These are phyloP conservation scores for Rhea americana DNA, from an alignment of 2,113 vertebrate species.

Conservation along the genomic window DNA sequence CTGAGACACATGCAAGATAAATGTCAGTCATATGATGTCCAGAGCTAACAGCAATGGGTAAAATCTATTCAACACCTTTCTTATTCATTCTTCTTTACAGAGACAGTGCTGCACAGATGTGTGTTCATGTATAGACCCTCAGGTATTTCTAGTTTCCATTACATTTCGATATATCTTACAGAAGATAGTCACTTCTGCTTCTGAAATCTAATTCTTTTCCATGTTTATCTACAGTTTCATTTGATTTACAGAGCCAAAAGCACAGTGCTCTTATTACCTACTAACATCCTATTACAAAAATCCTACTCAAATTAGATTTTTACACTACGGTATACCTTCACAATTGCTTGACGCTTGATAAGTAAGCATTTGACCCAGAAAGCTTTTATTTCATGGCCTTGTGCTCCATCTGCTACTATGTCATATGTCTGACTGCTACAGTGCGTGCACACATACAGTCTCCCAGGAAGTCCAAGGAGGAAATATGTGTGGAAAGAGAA, in stretches of 20 bases:
- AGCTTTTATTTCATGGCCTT: neutral
- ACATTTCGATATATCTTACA: neutral
- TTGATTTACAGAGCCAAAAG: neutral
- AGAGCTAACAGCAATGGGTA: neutral
- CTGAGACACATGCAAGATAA: neutral
- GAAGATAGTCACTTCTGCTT: neutral
- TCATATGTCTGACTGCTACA: neutral
- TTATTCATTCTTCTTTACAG: neutral
- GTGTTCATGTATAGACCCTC: neutral
- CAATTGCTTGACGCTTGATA: neutral
- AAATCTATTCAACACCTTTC: neutral
- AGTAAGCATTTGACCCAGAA: neutral
- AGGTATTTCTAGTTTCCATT: neutral
- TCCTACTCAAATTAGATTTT: neutral
- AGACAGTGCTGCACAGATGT: neutral
- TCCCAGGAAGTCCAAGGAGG: neutral
- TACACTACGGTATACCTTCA: neutral
- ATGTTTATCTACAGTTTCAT: neutral
- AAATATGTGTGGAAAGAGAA: neutral
- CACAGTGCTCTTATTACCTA: neutral
- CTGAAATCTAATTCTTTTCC: neutral
- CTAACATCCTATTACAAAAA: neutral
- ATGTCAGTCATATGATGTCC: neutral
- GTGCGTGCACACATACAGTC: neutral
- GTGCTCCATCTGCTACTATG: neutral